A percentile compares a stretch with the other conserved stretches of the same genome.
These are phyloP conservation scores for Neosilurus mollespiculum DNA, from an alignment of 2,797 vertebrate species.

Conservation along the genomic window DNA sequence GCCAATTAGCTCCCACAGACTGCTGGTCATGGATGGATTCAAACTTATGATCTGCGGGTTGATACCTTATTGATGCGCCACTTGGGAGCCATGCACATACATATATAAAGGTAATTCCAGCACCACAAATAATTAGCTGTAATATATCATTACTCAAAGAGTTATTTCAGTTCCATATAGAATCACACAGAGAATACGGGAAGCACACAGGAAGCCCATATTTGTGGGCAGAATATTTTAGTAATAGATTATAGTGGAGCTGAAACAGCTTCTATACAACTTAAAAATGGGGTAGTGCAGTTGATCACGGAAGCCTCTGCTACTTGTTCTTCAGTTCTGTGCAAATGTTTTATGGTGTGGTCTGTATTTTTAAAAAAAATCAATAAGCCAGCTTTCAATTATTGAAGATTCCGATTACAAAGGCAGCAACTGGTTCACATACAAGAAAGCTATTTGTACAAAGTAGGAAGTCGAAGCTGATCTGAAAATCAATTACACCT, in stretches of 20 bases:
- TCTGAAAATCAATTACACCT: constrained; percentile 49
- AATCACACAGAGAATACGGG: neutral
- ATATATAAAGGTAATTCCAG: neutral
- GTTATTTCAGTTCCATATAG: neutral
- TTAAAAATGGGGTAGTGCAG: constrained; percentile 32
- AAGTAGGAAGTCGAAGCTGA: constrained; percentile 48
- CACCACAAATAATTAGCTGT: neutral
- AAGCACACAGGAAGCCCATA: constrained; percentile 9
- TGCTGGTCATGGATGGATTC: too few species aligned
- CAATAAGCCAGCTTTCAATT: constrained; percentile 40
- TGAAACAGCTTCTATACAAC: constrained; percentile 31
- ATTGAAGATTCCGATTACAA: constrained; percentile 42
- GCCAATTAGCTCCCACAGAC: too few species aligned
- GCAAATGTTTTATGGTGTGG: constrained; percentile 66
- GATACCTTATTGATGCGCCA: too few species aligned
- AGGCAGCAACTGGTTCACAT: constrained; percentile 44
- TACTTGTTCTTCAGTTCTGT: constrained; percentile 58
- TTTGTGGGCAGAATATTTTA: constrained; percentile 37
- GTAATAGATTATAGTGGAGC: constrained; percentile 30
- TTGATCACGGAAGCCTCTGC: constrained; percentile 28
- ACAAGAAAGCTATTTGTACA: constrained; percentile 43
- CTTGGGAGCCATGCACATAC: neutral
- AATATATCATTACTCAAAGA: neutral
- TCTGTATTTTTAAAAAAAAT: constrained; percentile 37
- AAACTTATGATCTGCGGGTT: too few species aligned